Conservation (phyloP, 2,888 invertebrate genomes). For the Polymixis flavicincta region DNA sequence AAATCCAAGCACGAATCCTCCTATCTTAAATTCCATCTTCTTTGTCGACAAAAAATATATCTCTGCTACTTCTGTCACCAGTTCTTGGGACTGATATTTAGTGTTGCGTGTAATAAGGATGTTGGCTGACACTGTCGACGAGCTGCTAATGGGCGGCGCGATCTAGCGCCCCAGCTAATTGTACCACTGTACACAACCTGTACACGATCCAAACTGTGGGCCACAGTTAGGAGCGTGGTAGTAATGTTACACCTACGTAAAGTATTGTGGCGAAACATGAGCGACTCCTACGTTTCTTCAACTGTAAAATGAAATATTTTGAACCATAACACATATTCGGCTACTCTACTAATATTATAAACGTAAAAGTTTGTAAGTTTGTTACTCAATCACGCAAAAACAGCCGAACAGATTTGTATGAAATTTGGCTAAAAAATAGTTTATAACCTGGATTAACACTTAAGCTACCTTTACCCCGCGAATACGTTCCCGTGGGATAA, state of each 20-base stretch:
- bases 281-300: no score
- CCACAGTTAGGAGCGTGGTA: not conserved
- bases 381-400: no score
- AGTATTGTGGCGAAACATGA: not conserved
- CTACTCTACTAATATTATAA: no score
- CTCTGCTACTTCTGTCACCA: not conserved
- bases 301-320: not conserved
- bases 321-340: not conserved
- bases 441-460: no score
- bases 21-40: no score
- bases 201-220: not conserved
- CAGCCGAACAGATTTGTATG: no score
- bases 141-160: slow-evolving; percentile 36
- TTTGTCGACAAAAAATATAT: not conserved
- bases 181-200: slow-evolving; percentile 3
- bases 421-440: no score
- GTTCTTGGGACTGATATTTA: not conserved
- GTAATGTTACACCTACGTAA: not conserved
- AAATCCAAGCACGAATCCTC: not conserved
- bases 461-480: no score
- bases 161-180: slow-evolving; percentile 5
- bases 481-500: no score
- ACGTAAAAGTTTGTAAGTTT: no score
- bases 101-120: slow-evolving; percentile 28
- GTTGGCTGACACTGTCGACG: slow-evolving; percentile 30